These are phyloP conservation scores for Ambastaia sidthimunki DNA, from an alignment of 2,797 vertebrate genomes.

Conservation along the genomic window DNA sequence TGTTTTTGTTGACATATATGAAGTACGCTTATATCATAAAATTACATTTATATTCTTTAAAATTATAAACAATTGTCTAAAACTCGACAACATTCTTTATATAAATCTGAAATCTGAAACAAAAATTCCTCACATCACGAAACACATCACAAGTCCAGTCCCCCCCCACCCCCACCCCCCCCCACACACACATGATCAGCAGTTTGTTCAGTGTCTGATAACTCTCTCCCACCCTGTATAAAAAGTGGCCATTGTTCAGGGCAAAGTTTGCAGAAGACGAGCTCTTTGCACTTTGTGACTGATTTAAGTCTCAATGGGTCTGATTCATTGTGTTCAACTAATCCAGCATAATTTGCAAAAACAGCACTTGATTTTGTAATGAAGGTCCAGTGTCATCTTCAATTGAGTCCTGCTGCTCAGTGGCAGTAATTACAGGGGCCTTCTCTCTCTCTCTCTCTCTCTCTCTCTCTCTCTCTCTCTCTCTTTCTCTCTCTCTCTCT, in stretches of 20 bases:
- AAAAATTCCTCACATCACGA: constrained; percentile 20
- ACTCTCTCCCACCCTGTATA: constrained; percentile 17
- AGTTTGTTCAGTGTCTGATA: constrained; percentile 18
- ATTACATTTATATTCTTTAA: neutral
- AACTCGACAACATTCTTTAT: constrained; percentile 7
- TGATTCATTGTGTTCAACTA: constrained; percentile 78
- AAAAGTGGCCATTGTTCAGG: constrained; percentile 51
- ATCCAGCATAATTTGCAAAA: constrained; percentile 80
- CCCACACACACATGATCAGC: neutral
- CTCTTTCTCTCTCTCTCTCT: no score
- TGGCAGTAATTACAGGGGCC: constrained; percentile 76
- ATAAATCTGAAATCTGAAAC: constrained; percentile 5
- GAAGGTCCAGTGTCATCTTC: constrained; percentile 81
- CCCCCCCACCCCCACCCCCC: no score
- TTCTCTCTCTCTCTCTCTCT: constrained; percentile 38
- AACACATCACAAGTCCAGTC: constrained; percentile 22
- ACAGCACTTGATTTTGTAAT: constrained; percentile 81
- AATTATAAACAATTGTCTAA: neutral
- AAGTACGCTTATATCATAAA: neutral
- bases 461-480: neutral
- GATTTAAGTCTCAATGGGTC: constrained; percentile 75
- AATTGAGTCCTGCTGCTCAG: constrained; percentile 76
- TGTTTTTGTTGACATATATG: neutral
- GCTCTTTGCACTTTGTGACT: constrained; percentile 67
- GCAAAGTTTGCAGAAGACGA: constrained; percentile 48